A percentile compares a stretch with the other conserved stretches of the same genome.
Conservation (phyloP, 2,888 invertebrate species). For the Thumatha senex region DNA sequence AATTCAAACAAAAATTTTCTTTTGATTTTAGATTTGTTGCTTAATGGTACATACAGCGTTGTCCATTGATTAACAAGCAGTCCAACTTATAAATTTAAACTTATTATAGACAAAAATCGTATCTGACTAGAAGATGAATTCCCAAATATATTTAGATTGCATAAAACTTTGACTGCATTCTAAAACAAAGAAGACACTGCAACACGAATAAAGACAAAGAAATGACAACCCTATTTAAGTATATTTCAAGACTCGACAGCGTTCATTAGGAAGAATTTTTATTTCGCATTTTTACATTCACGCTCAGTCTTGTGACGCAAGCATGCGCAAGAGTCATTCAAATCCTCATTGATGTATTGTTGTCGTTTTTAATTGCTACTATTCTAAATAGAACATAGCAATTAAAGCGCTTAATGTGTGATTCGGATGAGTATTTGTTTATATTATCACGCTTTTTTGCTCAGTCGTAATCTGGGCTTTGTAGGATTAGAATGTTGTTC, state of each 20-base stretch:
- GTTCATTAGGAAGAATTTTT: constrained; percentile 84
- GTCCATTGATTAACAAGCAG: too few relatives aligned
- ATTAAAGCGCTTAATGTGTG: constrained; percentile 45
- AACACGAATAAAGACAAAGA: too few relatives aligned
- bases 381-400: constrained; percentile 50
- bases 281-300: constrained; percentile 78
- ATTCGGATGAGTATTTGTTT: constrained; percentile 32
- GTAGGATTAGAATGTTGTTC: constrained; percentile 19
- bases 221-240: constrained; percentile 20
- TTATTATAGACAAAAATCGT: too few relatives aligned
- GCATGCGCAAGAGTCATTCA: constrained; percentile 50
- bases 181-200: too few relatives aligned
- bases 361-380: constrained; percentile 52
- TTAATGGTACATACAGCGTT: too few relatives aligned
- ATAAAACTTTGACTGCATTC: too few relatives aligned
- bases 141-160: too few relatives aligned
- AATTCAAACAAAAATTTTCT: too few relatives aligned
- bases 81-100: too few relatives aligned
- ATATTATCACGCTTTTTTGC: constrained; percentile 23
- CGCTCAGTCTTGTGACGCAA: constrained; percentile 65
- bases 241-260: constrained; percentile 68
- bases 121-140: too few relatives aligned
- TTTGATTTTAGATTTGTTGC: too few relatives aligned
- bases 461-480: constrained; percentile 11
- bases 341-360: constrained; percentile 64